Conservation (phyloP, 2,113 vertebrate species). For the Ceyx margarethae region DNA sequence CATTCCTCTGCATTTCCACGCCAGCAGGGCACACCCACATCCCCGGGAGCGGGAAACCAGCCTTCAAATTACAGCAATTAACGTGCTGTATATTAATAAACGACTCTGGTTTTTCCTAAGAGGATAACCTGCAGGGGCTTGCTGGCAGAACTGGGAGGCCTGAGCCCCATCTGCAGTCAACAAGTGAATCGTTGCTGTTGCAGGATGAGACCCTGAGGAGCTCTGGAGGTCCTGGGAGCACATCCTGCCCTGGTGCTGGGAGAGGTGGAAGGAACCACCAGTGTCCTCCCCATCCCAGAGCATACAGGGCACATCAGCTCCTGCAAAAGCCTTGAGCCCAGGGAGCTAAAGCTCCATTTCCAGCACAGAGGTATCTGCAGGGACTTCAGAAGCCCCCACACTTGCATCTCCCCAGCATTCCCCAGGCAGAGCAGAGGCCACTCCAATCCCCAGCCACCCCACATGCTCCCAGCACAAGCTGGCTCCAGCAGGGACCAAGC, state of each 20-base stretch:
- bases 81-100: neutral
- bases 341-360: neutral
- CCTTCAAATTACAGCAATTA: slow-evolving; percentile 57
- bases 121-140: slow-evolving; percentile 49
- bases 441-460: neutral
- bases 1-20: neutral
- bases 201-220: fast-evolving
- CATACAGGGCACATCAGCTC: neutral
- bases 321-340: neutral
- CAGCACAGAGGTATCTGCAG: neutral
- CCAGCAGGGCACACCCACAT: neutral
- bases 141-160: neutral
- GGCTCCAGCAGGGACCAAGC: neutral
- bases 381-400: neutral
- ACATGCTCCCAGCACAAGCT: neutral
- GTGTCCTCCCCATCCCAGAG: fast-evolving
- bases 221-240: neutral
- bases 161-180: neutral
- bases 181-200: fast-evolving
- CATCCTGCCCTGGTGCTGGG: fast-evolving
- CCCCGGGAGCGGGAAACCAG: slow-evolving; percentile 5
- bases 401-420: neutral
- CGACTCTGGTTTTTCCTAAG: neutral
- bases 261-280: neutral
- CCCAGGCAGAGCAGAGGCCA: neutral